Evolutionary conservation across 1,140 invertebrate species (phyloP).

Genomic region (Trichogramma pretiosum): DNA sequence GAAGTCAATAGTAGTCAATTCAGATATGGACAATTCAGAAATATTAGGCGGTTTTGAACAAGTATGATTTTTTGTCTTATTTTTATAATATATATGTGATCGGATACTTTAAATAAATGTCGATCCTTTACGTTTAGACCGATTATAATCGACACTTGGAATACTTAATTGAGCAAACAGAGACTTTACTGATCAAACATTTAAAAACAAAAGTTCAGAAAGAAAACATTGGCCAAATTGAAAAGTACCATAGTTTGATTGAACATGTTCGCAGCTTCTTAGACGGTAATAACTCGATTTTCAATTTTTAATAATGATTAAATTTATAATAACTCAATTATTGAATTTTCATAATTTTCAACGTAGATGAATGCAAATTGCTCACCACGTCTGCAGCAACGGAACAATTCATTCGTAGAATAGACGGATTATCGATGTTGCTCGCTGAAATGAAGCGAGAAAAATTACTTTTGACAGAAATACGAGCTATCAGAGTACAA

Average conservation of each 20-base stretch:
- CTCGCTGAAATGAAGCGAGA: conserved; percentile 26
- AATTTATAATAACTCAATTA: no score
- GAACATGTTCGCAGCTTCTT: conserved; percentile 29
- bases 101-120: not conserved
- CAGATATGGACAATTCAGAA: conserved; percentile 91
- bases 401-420: conserved; percentile 47
- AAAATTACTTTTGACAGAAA: conserved; percentile 17
- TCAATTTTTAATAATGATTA: no score
- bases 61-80: conserved; percentile 48
- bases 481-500: conserved; percentile 39
- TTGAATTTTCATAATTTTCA: conserved; percentile 9
- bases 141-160: conserved; percentile 66
- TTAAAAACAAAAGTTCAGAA: conserved; percentile 25
- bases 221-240: conserved; percentile 23
- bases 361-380: conserved; percentile 24
- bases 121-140: conserved; percentile 43
- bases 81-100: not conserved
- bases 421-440: conserved; percentile 28
- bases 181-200: conserved; percentile 25
- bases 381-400: conserved; percentile 47
- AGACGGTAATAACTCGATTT: conserved; percentile 22
- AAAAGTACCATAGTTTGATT: conserved; percentile 27
- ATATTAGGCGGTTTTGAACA: conserved; percentile 95
- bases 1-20: conserved; percentile 75
- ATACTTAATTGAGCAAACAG: conserved; percentile 39